Base-by-base conservation (phyloP, 2,113 vertebrate species). In the Pomatostomus ruficeps region DNA sequence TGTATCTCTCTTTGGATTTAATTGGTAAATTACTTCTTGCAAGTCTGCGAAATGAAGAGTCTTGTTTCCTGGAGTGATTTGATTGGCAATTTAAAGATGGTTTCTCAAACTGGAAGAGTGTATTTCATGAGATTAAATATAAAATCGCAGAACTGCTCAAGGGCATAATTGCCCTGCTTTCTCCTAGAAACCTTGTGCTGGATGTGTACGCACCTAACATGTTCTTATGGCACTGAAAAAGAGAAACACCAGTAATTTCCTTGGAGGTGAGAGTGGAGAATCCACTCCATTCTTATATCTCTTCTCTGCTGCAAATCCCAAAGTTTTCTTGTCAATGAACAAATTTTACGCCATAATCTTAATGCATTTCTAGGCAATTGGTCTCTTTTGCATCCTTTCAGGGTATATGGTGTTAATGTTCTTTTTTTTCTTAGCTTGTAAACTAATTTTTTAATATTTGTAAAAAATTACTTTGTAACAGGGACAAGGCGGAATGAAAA, bases 1-100 rank as follows among this genome's bases (percentile, higher is more conserved):
- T 95, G 52, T 58, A 90, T 46, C 63, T 93, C 68, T 80, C 8
- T 77, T 82, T 90, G 66, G 21, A 59, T 91, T 80, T 92, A 95
- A 94, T 92, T 93, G 72, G 71, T 85, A 95, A 95, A 94, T 95
- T 88, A 54, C 67, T 80, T 90, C 82, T 92, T 94, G 19, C 77
- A 79, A 80, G 63, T 35, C 89, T 93, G 38, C 52, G 38, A 93
- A 91, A 86, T 58, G 57, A 51, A 96, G 75, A 76, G 71, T 57
- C 85, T 91, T 0, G 19, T 93, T 97, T 96, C 82, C 82, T 92
- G 82, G 82, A 94, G 72, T 83, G 82, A 90, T 92, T 93, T 94
- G 94, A 94, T 88, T 90, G 95, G 75, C 67, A 96, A 90, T 92
- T 94, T 49, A 88, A 63, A 88, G 71, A 82, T 83, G 82, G 91